These are phyloP conservation scores for Tupiocoris notatus DNA, from an alignment of 2,888 invertebrate species.

Conservation along the genomic window DNA sequence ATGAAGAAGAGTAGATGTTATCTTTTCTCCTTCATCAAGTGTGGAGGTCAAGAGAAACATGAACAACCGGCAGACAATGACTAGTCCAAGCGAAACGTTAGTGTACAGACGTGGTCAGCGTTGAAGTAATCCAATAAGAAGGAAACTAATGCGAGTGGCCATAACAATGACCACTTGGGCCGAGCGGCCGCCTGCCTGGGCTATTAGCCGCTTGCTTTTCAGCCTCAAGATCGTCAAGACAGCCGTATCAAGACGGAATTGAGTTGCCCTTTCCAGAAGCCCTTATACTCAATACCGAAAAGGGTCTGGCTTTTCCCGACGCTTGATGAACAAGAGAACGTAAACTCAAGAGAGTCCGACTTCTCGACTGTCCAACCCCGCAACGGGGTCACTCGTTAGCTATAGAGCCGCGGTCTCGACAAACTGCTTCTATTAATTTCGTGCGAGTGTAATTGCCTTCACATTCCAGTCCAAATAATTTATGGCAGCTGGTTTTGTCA, in stretches of 20 bases:
- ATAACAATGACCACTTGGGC: slow-evolving; percentile 3
- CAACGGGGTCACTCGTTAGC: background rate
- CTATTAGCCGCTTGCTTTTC: background rate
- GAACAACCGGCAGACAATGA: background rate
- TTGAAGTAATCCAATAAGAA: slow-evolving; percentile 2
- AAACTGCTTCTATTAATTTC: background rate
- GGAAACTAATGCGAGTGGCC: background rate
- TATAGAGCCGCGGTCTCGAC: background rate
- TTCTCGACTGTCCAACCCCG: background rate
- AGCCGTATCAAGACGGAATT: background rate
- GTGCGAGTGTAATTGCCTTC: background rate
- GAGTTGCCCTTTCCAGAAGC: background rate
- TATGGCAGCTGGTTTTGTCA: background rate
- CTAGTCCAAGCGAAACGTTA: background rate
- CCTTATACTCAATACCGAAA: no score
- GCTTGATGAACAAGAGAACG: no score
- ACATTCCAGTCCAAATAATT: background rate
- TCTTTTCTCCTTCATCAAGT: background rate
- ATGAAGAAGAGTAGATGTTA: no score
- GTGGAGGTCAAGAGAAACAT: background rate
- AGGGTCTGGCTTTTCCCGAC: no score
- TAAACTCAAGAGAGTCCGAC: no score
- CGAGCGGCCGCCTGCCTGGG: background rate
- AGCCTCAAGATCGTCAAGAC: background rate
- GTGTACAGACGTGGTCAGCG: background rate